Conservation (phyloP, 2,797 vertebrate species). For the Typhlichthys eigenmanni region DNA sequence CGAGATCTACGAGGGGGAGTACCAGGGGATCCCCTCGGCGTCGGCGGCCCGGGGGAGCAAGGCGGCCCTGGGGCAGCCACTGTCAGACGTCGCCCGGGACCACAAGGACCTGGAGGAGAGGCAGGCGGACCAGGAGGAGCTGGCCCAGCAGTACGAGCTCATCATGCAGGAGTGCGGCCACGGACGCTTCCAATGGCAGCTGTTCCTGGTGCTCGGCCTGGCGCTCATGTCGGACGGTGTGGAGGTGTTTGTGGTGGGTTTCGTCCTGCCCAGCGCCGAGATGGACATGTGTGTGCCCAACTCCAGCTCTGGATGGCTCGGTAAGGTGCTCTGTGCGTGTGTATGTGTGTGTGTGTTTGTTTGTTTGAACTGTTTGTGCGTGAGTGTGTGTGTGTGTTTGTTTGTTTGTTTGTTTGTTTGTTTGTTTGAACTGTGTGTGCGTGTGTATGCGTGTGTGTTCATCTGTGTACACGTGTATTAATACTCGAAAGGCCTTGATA, state of each 20-base stretch:
- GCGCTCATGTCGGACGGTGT: slow-evolving; percentile 95
- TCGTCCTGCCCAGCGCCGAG: slow-evolving; percentile 95
- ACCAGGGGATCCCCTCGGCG: slow-evolving; percentile 88
- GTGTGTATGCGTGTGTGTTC: neutral
- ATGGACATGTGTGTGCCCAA: slow-evolving; percentile 93
- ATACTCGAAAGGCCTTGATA: neutral
- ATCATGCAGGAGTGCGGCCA: slow-evolving; percentile 97
- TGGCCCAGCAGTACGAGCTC: slow-evolving; percentile 94
- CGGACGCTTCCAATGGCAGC: slow-evolving; percentile 94
- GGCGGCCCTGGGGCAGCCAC: slow-evolving; percentile 76
- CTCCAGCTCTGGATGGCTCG: slow-evolving; percentile 92
- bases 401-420: neutral
- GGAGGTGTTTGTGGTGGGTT: slow-evolving; percentile 95
- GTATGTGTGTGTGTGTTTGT: slow-evolving; percentile 4
- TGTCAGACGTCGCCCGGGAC: slow-evolving; percentile 80
- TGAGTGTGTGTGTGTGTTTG: neutral
- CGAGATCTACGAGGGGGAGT: slow-evolving; percentile 95
- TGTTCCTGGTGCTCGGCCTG: slow-evolving; percentile 93
- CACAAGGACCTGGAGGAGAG: slow-evolving; percentile 86
- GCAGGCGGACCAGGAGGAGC: slow-evolving; percentile 90
- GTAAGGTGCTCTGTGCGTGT: slow-evolving; percentile 71
- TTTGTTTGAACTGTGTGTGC: neutral
- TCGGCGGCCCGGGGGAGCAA: slow-evolving; percentile 77
- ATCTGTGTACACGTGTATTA: neutral
- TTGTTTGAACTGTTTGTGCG: neutral